Conservation (phyloP, 2,113 vertebrate species). For the Caloenas nicobarica region DNA sequence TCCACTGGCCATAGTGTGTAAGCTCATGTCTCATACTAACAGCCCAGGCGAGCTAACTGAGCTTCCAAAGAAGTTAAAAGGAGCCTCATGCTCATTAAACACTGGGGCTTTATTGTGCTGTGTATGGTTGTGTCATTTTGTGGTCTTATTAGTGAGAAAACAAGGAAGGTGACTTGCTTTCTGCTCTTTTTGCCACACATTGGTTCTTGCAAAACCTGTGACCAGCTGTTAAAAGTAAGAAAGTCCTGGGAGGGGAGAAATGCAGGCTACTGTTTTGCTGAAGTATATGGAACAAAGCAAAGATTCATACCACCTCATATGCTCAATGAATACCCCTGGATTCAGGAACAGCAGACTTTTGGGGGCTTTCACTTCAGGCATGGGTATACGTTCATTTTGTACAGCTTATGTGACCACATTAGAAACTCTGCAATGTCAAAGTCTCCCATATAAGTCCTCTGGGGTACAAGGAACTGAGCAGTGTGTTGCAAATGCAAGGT, state of each 20-base stretch:
- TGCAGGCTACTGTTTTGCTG: background rate
- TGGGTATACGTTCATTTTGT: background rate
- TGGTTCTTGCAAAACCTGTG: background rate
- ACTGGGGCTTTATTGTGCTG: background rate
- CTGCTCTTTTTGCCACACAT: background rate
- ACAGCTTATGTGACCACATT: background rate
- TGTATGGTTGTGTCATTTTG: background rate
- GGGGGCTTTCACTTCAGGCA: background rate
- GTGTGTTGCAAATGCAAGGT: background rate
- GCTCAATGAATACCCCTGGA: background rate
- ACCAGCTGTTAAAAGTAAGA: background rate
- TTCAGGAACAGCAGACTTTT: background rate
- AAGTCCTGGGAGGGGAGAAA: background rate
- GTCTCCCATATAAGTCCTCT: background rate
- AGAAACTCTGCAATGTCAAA: background rate
- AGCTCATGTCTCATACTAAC: background rate
- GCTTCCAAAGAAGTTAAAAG: constrained; percentile 1
- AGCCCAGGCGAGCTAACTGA: background rate
- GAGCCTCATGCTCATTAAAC: background rate
- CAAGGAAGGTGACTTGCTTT: background rate
- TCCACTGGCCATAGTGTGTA: background rate
- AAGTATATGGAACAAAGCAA: background rate
- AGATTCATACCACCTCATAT: background rate
- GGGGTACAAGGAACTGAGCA: background rate
- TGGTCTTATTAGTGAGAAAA: background rate